Evolutionary conservation across 1,140 invertebrate species (phyloP).

Genomic region (Scaptomyza montana): DNA sequence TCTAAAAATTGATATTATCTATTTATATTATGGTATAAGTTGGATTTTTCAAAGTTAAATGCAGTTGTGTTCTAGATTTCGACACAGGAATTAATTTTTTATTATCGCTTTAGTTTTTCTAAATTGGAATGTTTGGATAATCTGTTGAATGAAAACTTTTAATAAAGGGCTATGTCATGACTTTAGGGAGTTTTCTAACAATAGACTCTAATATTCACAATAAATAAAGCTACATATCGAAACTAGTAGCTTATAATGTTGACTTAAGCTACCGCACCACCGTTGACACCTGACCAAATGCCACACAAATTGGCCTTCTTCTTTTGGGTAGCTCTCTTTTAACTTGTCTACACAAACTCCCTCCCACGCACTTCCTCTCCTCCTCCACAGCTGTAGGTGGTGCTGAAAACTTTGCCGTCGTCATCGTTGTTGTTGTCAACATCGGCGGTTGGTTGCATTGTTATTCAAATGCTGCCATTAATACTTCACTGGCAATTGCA

Average conservation of each 20-base stretch:
- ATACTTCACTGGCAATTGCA: constrained; percentile 76
- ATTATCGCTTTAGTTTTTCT: too few relatives aligned
- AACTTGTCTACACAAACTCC: too few relatives aligned
- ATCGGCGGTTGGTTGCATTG: constrained; percentile 55
- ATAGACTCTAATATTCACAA: too few relatives aligned
- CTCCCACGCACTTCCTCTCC: background rate
- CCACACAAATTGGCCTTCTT: constrained; percentile 43
- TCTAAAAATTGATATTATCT: too few relatives aligned
- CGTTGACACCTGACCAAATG: constrained; percentile 31
- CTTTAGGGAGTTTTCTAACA: too few relatives aligned
- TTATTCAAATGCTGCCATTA: constrained; percentile 81
- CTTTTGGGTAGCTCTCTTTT: constrained; percentile 19
- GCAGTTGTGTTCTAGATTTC: too few relatives aligned
- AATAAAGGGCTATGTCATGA: too few relatives aligned
- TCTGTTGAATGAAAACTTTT: too few relatives aligned
- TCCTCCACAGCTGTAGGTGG: background rate
- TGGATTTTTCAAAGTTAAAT: too few relatives aligned
- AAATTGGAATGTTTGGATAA: too few relatives aligned
- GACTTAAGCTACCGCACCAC: background rate
- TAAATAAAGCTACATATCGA: background rate
- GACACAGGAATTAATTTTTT: too few relatives aligned
- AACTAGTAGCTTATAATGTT: constrained; percentile 8
- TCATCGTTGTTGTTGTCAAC: constrained; percentile 9
- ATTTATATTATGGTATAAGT: too few relatives aligned
- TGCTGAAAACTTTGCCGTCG: constrained; percentile 30